Base-by-base conservation (phyloP, 2,797 vertebrate genomes). In the Lepus oiostolus region DNA sequence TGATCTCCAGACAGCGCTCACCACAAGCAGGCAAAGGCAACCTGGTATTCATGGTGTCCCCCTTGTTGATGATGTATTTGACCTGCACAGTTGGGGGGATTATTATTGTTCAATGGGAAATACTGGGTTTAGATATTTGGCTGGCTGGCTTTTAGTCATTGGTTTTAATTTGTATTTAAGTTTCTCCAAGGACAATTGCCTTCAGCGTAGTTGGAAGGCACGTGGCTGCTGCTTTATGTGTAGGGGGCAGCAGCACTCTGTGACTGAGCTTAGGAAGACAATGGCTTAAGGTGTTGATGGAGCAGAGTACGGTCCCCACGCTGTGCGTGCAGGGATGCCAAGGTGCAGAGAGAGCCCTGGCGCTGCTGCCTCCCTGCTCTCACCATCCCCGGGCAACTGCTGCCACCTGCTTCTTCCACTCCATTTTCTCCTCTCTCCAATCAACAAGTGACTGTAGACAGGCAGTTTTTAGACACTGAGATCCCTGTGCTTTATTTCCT, bases 401-500 rank as follows among this genome's bases (percentile, higher is more conserved):
- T 4, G 52, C 22, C 14, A 8, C 24, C 58, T 5, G 3, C 0
- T 21, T 30, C 50, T 7, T 7, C 3, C 9, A 1, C 52, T 22
- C 2, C 5, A 2, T 47, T 72, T 85, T 67, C 75, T 86, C 32
- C 58, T 50, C 8, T 38, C 85, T 76, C 30, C 76, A 58, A 4
- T 67, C 58, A 50, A 32, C 77, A 74, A 85, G 21, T 47, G 32
- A 68, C 24, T 85, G 1, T 0, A 86, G 38, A 72, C 24, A 30
- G 60, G 14, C 32, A 60, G 8, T 77, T 22, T 89, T 80, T 93
- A 96, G 38, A 58, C 84, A 47, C 6, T 0, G 3, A 42, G 62
- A 17, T 90, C 93, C 94, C 91, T 88, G 62, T 74, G 32, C 71
- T 88, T 95, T 95, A 42, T 87, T 92, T 93, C 92, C 77, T 87